Evolutionary conservation across 2,888 invertebrate species (phyloP), one percentile per base, ranked within the genome.

Genomic region (Dolomedes plantarius): DNA sequence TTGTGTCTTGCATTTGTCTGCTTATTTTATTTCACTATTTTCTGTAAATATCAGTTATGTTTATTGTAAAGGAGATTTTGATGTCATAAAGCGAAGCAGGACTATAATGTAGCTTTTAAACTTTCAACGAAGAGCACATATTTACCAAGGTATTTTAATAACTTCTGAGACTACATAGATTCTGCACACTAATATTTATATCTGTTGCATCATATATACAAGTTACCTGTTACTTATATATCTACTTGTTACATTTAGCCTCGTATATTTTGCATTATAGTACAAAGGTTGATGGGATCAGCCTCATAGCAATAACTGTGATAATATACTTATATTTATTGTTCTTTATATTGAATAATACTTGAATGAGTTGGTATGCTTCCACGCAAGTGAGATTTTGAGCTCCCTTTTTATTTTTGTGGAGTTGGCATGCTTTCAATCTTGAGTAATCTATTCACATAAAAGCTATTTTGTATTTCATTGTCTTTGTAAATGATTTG

Each of bases 251-350:
- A 56, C 23, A 23, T 23, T 56, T 56, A 56, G 56, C 56, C 23
- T 56, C n/a, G 11, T n/a, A 56, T 56, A 2, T 23, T 56, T 56
- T 23, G 23, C 19, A 11, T 19, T 19, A 56, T 56, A 56, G 56
- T 56, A 56, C 56, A 56, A 56, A 56, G 64, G 74, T 74, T 67
- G 46, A 13, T 19, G 19, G 29, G n/a, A 65, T 28, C 75, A 65
- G 41, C 29, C 56, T 56, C 0, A 19, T 65, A 41, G 62, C 29
- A n/a, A 28, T 67, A 39, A 39, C 75, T 75, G 75, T 75, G 75
- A 75, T 75, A 75, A 62, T 27, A 29, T 27, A n/a, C n/a, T 36
- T 56, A 23, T 56, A 56, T 5, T 56, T 2, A n/a, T 56, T 23
- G 56, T 56, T 56, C 56, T 56, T 46, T 56, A 56, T 56, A 56